Base-by-base conservation (phyloP, 2,797 vertebrate species). In the Anas bahamensis region DNA sequence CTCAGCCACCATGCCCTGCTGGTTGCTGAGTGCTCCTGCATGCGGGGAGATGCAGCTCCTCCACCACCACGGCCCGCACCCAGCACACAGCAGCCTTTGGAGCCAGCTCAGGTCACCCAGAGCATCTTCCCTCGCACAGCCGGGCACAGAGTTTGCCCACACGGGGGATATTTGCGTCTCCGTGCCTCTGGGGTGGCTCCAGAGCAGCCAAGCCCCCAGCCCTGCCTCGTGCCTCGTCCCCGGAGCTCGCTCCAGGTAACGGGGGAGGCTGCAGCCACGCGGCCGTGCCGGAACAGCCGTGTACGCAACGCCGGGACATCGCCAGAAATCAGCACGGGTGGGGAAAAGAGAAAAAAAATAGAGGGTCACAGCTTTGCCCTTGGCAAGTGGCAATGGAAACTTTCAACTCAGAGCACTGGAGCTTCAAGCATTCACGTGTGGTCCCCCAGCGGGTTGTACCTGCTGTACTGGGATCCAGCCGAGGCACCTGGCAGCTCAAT, bases 1-100 rank as follows among this genome's bases (percentile, higher is more conserved):
- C 21, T 72, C 80, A 73, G 41, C 21, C 5, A 3, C 16, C 0
- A 0, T 55, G 61, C 4, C 17, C 31, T 7, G 11, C 29, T 1
- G 0, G 11, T 3, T 23, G 8, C 35, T 60, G 39, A 63, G 80
- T 19, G n/a, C 39, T 68, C 17, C 0, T 48, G 41, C 69, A 50
- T 23, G 12, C 44, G 13, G 3, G 6, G 11, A 86, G 33, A 28
- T 4, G 0, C 22, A n/a, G 48, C 57, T 77, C 24, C 53, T 52
- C 61, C 4, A 2, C 17, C 18, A 37, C 37, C 31, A 28, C 7
- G 7, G 11, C 57, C 60, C 33, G 56, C 68, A 31, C 39, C 14
- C 42, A 6, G 7, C 29, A 23, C 29, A n/a, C 15, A 13, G 22
- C 42, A 35, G n/a, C 16, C 64, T 66, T 48, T 17, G 8, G 16